These are phyloP conservation scores for Lysandra bellargus DNA, from an alignment of 2,888 invertebrate species.

Conservation along the genomic window DNA sequence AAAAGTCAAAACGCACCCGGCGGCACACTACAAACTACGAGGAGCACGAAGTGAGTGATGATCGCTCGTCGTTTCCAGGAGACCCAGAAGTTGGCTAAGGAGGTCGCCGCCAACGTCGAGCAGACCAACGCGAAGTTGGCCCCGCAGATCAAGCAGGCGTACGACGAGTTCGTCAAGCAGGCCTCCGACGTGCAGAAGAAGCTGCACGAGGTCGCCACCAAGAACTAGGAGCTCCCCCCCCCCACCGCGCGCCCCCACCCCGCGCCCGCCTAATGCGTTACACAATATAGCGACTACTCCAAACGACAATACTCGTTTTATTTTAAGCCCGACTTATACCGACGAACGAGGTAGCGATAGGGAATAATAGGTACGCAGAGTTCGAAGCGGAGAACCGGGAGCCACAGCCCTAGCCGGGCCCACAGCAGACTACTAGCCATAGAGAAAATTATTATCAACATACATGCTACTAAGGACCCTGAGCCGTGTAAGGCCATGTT, in stretches of 20 bases:
- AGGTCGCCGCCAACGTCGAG: conserved; percentile 59
- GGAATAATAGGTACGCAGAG: too few species aligned
- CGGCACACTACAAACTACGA: too few species aligned
- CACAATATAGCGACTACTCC: neutral
- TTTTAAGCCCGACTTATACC: neutral
- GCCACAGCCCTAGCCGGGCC: too few species aligned
- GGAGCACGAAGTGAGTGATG: neutral
- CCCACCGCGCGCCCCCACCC: conserved; percentile 18
- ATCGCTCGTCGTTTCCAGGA: conserved; percentile 48
- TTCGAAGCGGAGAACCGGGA: too few species aligned
- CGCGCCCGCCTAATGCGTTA: neutral
- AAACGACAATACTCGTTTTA: neutral
- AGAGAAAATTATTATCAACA: too few species aligned
- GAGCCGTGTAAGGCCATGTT: too few species aligned
- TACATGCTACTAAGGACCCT: too few species aligned
- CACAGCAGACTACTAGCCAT: too few species aligned
- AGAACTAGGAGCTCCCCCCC: conserved; percentile 50
- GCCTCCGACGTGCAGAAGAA: conserved; percentile 63
- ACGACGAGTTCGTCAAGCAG: conserved; percentile 65
- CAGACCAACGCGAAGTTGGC: conserved; percentile 65
- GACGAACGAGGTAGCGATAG: neutral
- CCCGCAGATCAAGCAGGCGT: conserved; percentile 65
- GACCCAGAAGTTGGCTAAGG: conserved; percentile 64
- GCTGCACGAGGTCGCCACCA: conserved; percentile 66
- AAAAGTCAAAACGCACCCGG: neutral